Evolutionary conservation across 1,140 invertebrate species (phyloP).

Genomic region (Scaptomyza graminum): DNA sequence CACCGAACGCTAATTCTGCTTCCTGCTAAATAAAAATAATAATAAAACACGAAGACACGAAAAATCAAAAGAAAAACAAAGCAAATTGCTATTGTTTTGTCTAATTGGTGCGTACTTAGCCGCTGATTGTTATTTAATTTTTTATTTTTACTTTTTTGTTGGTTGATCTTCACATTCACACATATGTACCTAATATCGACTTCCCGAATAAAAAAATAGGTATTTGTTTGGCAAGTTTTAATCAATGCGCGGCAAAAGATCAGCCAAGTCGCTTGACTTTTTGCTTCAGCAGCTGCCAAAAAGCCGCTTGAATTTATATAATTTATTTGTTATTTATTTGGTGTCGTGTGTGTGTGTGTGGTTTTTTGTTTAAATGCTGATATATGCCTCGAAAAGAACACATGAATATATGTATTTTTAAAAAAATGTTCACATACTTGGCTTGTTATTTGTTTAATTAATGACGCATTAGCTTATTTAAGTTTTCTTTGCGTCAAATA

Average conservation of each 20-base stretch:
- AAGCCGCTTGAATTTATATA: constrained; percentile 68
- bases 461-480: constrained; percentile 69
- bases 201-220: constrained; percentile 48
- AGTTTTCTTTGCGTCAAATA: constrained; percentile 58
- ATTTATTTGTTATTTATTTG: constrained; percentile 81
- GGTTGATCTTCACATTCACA: constrained; percentile 27
- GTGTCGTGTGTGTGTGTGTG: constrained; percentile 49
- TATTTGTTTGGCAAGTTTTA: constrained; percentile 71
- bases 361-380: constrained; percentile 42
- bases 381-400: constrained; percentile 33
- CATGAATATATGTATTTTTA: neutral
- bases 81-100: constrained; percentile 59
- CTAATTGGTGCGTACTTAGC: constrained; percentile 64
- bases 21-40: constrained; percentile 41
- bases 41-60: constrained; percentile 18
- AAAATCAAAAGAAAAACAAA: constrained; percentile 18
- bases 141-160: constrained; percentile 58
- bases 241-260: constrained; percentile 65
- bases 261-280: constrained; percentile 60
- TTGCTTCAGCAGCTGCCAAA: constrained; percentile 62
- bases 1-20: constrained; percentile 18
- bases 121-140: neutral
- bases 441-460: constrained; percentile 67
- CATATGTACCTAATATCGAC: constrained; percentile 33
- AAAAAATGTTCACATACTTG: constrained; percentile 39